A percentile compares a stretch with the other conserved stretches of the same genome.
Conservation (phyloP, 1,140 invertebrate genomes). For the Potamilus streckersoni region DNA sequence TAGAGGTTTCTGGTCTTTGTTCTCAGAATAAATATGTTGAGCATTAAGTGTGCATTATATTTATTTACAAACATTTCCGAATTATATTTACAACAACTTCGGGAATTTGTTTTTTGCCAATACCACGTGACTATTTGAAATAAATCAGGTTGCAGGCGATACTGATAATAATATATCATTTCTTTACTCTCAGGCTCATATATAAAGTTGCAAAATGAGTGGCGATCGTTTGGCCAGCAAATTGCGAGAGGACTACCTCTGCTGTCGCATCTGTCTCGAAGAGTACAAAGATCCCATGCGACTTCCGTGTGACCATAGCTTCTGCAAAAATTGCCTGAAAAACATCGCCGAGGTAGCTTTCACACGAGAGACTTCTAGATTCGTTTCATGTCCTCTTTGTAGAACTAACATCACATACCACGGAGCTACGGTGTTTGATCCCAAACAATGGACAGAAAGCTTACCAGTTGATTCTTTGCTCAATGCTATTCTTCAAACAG, state of each 20-base stretch:
- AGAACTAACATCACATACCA: constrained; percentile 12
- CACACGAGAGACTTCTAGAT: not conserved
- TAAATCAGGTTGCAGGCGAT: no score
- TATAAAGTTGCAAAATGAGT: no score
- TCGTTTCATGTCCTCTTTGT: constrained; percentile 32
- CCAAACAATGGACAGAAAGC: constrained; percentile 19
- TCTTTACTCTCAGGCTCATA: no score
- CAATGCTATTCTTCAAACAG: constrained; percentile 8
- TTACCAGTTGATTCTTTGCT: constrained; percentile 27
- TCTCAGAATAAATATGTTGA: no score
- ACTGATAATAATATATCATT: no score
- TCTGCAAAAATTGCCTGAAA: constrained; percentile 36
- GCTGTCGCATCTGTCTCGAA: constrained; percentile 43
- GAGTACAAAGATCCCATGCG: constrained; percentile 37
- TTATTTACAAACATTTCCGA: no score
- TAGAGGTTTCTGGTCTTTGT: no score
- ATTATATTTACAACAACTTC: no score
- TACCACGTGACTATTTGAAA: no score
- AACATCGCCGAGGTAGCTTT: constrained; percentile 29
- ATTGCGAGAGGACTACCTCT: constrained; percentile 13
- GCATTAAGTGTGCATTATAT: no score
- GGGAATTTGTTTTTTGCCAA: no score
- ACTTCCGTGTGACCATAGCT: constrained; percentile 44
- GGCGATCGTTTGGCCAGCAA: constrained; percentile 5
- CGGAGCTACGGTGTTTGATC: constrained; percentile 14